These are phyloP conservation scores for Spheniscus mendiculus DNA, from an alignment of 2,113 vertebrate genomes.

Conservation along the genomic window DNA sequence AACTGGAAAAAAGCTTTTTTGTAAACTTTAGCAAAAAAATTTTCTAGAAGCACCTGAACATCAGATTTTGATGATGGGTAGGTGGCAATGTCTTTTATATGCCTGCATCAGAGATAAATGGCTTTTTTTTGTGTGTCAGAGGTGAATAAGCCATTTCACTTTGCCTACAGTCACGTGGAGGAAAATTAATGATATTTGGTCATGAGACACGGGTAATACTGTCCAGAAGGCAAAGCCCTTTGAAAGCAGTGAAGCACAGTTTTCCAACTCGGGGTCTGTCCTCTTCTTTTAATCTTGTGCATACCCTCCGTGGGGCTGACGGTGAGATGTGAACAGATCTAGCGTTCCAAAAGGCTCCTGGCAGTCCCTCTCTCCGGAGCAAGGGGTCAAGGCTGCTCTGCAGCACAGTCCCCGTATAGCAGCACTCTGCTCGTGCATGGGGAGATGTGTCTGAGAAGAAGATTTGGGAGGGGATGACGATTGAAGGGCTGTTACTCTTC, in stretches of 20 bases:
- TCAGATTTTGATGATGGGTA: not conserved
- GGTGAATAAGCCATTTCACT: not conserved
- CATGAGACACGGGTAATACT: too few species aligned
- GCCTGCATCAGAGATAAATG: not conserved
- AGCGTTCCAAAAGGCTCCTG: not conserved
- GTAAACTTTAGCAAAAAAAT: not conserved
- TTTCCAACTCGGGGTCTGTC: not conserved
- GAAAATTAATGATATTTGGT: not conserved
- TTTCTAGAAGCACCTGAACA: not conserved
- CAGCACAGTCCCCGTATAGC: accelerated
- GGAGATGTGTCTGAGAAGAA: not conserved
- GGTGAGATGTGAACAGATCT: too few species aligned
- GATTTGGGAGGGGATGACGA: not conserved
- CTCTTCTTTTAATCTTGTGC: not conserved
- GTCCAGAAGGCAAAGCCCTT: not conserved
- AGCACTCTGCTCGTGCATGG: accelerated
- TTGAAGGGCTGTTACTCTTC: not conserved
- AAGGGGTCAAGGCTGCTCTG: not conserved
- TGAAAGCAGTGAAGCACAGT: not conserved
- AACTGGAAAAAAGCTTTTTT: not conserved
- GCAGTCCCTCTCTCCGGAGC: accelerated
- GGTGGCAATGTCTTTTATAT: not conserved
- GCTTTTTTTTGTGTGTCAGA: not conserved
- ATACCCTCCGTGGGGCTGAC: accelerated
- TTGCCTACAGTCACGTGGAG: not conserved